Evolutionary conservation across 2,113 vertebrate genomes (phyloP).

Genomic region (Labrus mixtus): DNA sequence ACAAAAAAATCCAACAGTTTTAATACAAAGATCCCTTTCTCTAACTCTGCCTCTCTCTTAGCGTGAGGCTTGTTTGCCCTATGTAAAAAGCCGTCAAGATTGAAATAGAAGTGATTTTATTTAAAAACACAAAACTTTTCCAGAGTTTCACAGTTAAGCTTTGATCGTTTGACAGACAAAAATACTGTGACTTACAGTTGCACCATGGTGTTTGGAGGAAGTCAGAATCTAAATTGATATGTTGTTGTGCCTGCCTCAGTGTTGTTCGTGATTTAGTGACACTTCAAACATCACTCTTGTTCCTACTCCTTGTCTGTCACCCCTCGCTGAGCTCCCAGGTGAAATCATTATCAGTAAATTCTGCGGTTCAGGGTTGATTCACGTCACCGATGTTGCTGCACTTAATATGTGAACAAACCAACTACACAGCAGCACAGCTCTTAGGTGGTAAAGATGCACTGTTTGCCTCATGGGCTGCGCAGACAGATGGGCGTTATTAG

Average conservation of each 20-base stretch:
- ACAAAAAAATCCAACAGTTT: no score
- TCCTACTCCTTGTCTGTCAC: slow-evolving; percentile 30
- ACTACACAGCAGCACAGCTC: not conserved
- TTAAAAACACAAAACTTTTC: not conserved
- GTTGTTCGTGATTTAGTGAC: slow-evolving; percentile 38
- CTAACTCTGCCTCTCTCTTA: not conserved
- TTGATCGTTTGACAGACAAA: not conserved
- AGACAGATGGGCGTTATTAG: slow-evolving; percentile 53
- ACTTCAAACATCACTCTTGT: slow-evolving; percentile 20
- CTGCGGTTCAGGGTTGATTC: slow-evolving; percentile 14
- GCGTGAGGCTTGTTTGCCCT: not conserved
- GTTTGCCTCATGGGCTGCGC: slow-evolving; percentile 3
- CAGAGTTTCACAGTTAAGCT: not conserved
- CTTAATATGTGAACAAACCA: not conserved
- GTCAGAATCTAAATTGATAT: not conserved
- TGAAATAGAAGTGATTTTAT: not conserved
- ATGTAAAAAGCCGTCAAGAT: not conserved
- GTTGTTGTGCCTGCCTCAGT: slow-evolving; percentile 10
- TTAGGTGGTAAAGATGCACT: slow-evolving; percentile 19
- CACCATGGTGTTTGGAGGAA: not conserved
- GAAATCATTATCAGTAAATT: slow-evolving; percentile 29
- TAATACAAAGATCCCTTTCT: not conserved
- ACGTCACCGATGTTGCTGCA: slow-evolving; percentile 6
- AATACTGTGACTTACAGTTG: not conserved
- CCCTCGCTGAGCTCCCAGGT: slow-evolving; percentile 25